These are phyloP conservation scores for Agrilus biguttatus DNA, from an alignment of 2,888 invertebrate genomes.

Conservation along the genomic window DNA sequence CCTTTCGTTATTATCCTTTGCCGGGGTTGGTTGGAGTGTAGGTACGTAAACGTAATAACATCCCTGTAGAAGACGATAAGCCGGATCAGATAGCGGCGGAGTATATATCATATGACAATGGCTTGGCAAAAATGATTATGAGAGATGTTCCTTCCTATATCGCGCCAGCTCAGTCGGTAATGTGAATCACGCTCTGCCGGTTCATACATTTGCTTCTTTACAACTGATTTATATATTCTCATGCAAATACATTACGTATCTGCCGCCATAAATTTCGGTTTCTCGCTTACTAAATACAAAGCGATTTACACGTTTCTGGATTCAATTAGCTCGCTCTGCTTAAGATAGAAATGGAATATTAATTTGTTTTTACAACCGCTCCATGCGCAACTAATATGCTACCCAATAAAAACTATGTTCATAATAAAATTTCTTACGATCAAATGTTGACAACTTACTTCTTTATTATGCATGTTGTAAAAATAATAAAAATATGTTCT, in stretches of 20 bases:
- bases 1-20: constrained; percentile 5
- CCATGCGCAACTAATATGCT: too few species aligned
- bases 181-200: constrained; percentile 30
- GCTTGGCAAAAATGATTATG: constrained; percentile 33
- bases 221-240: constrained; percentile 26
- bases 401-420: too few species aligned
- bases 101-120: constrained; percentile 32
- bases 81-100: constrained; percentile 13
- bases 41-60: constrained; percentile 13
- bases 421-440: too few species aligned
- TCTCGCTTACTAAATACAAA: too few species aligned
- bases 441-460: too few species aligned
- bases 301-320: too few species aligned
- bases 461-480: too few species aligned
- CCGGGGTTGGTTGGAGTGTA: constrained; percentile 8
- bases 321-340: too few species aligned
- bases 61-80: constrained; percentile 16
- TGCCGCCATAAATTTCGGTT: constrained; percentile 3
- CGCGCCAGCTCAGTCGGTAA: constrained; percentile 26
- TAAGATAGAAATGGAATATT: too few species aligned
- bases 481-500: too few species aligned
- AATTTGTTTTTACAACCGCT: too few species aligned
- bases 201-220: constrained; percentile 27
- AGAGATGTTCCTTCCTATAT: constrained; percentile 32
- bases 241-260: constrained; percentile 24